Conservation (phyloP, 35 echinoderm and acorn worm species). For the Strongylocentrotus purpuratus region DNA sequence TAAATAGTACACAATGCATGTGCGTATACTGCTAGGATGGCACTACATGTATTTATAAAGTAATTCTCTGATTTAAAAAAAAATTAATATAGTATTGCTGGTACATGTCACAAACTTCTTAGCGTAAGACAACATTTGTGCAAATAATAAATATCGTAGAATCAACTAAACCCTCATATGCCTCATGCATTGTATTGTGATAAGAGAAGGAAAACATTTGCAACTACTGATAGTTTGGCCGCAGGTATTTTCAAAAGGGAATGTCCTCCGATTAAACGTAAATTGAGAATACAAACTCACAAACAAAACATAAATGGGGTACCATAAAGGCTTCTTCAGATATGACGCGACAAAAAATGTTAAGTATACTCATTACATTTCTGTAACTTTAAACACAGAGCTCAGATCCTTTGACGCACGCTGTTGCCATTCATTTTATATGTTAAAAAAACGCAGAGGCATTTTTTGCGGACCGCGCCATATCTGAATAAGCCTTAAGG, state of each 20-base stretch:
- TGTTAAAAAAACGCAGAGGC: too few relatives aligned
- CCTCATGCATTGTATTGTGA: not conserved
- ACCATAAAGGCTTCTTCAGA: too few relatives aligned
- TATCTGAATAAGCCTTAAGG: too few relatives aligned
- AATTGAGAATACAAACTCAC: not conserved
- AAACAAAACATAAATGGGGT: not conserved
- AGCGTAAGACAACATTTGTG: not conserved
- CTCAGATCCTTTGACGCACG: too few relatives aligned
- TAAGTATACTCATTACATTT: too few relatives aligned
- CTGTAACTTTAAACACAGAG: too few relatives aligned
- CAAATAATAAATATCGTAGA: not conserved
- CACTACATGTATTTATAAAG: not conserved
- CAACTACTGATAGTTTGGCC: not conserved
- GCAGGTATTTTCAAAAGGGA: not conserved
- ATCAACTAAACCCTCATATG: not conserved
- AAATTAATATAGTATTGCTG: not conserved
- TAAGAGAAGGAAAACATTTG: not conserved
- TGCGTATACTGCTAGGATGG: not conserved
- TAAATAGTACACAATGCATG: not conserved
- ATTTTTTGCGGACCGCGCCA: too few relatives aligned
- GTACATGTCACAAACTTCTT: not conserved
- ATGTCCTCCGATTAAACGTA: not conserved
- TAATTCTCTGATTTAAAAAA: not conserved
- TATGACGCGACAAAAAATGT: too few relatives aligned
- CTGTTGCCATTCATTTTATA: too few relatives aligned